Percentiles rank a stretch among this genome's conserved stretches.
Evolutionary conservation across 2,888 invertebrate genomes (phyloP).

Genomic region (Parnassius smintheus): DNA sequence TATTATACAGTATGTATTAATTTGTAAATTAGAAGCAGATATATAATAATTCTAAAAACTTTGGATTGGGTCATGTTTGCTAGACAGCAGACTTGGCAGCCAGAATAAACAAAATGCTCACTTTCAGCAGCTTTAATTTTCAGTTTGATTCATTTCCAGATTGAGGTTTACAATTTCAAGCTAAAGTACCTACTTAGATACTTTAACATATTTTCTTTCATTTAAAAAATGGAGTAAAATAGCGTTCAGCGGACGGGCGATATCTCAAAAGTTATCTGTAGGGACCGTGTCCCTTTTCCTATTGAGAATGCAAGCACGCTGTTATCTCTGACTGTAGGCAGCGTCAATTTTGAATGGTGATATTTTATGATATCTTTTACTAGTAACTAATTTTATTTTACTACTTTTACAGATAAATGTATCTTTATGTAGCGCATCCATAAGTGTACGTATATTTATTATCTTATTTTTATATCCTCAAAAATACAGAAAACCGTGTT

Average conservation of each 20-base stretch:
- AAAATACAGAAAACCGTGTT: slow-evolving; percentile 34
- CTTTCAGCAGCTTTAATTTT: too few relatives aligned
- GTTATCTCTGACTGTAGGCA: background rate
- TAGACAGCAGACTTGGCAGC: too few relatives aligned
- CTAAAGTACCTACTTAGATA: too few relatives aligned
- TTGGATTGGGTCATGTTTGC: too few relatives aligned
- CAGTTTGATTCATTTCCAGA: too few relatives aligned
- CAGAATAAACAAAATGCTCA: too few relatives aligned
- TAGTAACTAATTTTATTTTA: slow-evolving; percentile 14
- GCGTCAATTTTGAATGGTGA: slow-evolving; percentile 15
- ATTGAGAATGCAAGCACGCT: background rate
- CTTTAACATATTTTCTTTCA: too few relatives aligned
- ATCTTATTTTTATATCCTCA: slow-evolving; percentile 38
- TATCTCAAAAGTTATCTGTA: background rate
- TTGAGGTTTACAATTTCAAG: too few relatives aligned
- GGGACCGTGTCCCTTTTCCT: background rate
- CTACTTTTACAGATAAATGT: slow-evolving; percentile 3
- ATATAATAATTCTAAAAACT: too few relatives aligned
- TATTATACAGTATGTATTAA: too few relatives aligned
- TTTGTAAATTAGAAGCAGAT: too few relatives aligned
- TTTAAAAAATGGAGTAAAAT: background rate
- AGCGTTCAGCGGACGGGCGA: background rate
- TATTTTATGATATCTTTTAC: slow-evolving; percentile 16
- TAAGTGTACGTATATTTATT: slow-evolving; percentile 28
- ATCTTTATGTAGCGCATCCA: background rate